Conservation (phyloP, 1,140 invertebrate species). For the Potamilus streckersoni region DNA sequence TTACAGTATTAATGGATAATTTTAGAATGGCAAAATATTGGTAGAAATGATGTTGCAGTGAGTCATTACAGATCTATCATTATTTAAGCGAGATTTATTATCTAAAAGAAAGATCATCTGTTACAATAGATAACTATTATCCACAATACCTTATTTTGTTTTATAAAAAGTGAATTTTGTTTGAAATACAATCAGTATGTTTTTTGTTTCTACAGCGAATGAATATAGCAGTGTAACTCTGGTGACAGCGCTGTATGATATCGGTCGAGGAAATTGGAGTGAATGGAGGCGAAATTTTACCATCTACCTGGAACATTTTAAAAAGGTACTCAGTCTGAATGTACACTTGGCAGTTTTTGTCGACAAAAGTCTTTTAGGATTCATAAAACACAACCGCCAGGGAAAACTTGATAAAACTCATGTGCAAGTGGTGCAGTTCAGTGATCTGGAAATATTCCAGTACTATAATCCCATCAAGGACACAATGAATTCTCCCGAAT, state of each 20-base stretch:
- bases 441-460: neutral
- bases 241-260: slow-evolving; percentile 32
- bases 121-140: no score
- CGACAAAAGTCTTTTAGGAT: slow-evolving; percentile 5
- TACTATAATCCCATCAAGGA: slow-evolving; percentile 9
- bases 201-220: neutral
- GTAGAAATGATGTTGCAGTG: no score
- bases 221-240: slow-evolving; percentile 10
- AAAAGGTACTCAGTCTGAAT: slow-evolving; percentile 17
- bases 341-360: slow-evolving; percentile 21
- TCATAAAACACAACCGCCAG: neutral
- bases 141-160: no score
- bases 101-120: no score
- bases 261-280: slow-evolving; percentile 18
- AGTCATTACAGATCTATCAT: no score
- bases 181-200: no score
- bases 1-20: no score
- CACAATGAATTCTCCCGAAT: slow-evolving; percentile 19
- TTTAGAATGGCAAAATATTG: no score
- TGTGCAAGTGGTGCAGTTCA: no score
- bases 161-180: no score
- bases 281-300: slow-evolving; percentile 14
- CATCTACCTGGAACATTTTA: slow-evolving; percentile 17
- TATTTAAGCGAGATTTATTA: no score
- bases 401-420: no score